Evolutionary conservation across 2,888 invertebrate genomes (phyloP), one percentile per base, ranked within the genome.

Genomic region (Achlya flavicornis): DNA sequence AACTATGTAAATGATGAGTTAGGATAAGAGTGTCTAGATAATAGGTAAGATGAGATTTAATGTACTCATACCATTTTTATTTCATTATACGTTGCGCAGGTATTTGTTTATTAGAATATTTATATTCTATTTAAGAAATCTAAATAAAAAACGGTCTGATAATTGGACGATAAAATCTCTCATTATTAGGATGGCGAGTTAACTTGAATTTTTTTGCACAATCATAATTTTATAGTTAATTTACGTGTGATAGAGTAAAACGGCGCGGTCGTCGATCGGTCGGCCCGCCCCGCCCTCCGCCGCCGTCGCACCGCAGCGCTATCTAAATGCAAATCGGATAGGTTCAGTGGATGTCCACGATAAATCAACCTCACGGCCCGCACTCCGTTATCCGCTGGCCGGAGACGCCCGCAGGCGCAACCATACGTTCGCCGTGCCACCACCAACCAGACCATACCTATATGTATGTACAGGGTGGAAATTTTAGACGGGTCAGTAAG

Each of bases 301-400:
- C 76, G 78, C 74, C 83, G 78, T 76, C 72, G 53, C 78, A 67
- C 78, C 81, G 79, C 77, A 74, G 81, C 78, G 88, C 91, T 91
- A 92, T 93, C 93, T 93, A 93, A 92, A 93, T 93, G 93, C 93
- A 92, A 93, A 93, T 93, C 91, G 90, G 89, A 90, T 92, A 91
- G 92, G 90, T 91, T 89, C 89, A 84, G 87, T 89, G 89, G 91
- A 90, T 89, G 91, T 89, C 85, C 85, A 83, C 88, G 86, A 92
- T 92, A 93, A 92, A 93, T 93, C 91, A 92, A 88, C 87, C 85
- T 84, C 83, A 79, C 75, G 73, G 82, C 72, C 77, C 73, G 74
- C 69, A 78, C 79, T 86, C 90, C 91, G 90, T 90, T 91, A 91
- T 79, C 77, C 83, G 77, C 71, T 67, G 68, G 70, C 75, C 76